Conservation (phyloP, 1,140 invertebrate genomes). For the Orchesella cincta region DNA sequence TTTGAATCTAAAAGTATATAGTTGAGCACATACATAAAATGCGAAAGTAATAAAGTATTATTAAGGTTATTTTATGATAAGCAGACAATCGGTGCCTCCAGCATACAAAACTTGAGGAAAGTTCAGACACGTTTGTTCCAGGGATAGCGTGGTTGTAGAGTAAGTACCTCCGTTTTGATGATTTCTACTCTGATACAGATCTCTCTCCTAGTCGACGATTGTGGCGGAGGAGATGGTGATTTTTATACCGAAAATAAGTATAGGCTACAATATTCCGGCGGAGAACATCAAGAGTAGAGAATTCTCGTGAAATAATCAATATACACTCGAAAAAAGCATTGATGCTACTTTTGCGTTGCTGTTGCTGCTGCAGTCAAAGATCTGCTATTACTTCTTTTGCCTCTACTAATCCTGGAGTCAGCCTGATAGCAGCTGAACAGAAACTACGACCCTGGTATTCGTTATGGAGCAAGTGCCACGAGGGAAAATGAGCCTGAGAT, state of each 20-base stretch:
- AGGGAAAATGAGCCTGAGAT: conserved; percentile 12
- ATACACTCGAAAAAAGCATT: not conserved
- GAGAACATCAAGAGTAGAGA: not conserved
- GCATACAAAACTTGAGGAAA: too few species aligned
- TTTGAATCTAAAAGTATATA: too few species aligned
- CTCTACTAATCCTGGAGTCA: not conserved
- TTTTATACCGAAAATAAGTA: not conserved
- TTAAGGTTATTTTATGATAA: too few species aligned
- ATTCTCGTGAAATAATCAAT: conserved; percentile 18
- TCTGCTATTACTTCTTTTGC: not conserved
- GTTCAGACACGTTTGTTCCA: too few species aligned
- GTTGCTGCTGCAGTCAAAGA: not conserved
- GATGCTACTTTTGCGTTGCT: not conserved
- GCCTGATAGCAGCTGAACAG: not conserved
- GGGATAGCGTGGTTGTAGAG: too few species aligned
- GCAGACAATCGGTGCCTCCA: too few species aligned
- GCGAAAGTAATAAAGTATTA: too few species aligned
- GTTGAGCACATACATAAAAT: too few species aligned
- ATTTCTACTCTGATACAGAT: conserved; percentile 1
- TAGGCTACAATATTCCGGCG: not conserved
- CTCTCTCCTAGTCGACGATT: not conserved
- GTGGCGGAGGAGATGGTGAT: not conserved
- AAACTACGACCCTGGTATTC: not conserved
- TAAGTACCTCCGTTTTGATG: not conserved
- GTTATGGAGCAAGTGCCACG: conserved; percentile 11